Base-by-base conservation (phyloP, 2,797 vertebrate species). In the Amphiprion clarkii region DNA sequence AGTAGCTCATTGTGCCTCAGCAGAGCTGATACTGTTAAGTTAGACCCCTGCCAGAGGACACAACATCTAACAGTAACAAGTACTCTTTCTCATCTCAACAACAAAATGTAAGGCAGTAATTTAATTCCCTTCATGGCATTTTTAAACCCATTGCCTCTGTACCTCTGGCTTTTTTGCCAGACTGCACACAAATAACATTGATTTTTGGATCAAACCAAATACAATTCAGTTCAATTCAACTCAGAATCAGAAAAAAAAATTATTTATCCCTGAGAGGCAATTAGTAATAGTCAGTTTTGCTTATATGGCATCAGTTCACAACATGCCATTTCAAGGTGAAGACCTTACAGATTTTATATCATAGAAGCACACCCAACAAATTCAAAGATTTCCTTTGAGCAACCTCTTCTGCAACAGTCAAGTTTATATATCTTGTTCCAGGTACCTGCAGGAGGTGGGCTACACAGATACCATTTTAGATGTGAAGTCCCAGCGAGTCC, bases 381-480 rank as follows among this genome's bases (percentile, higher is more conserved):
- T 36, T 36, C 33, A 36, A 9, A 33, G 8, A 36, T 36, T 36
- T 36, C 33, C 33, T 36, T 36, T 36, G 7, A 9, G 8, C 33
- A 36, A 9, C 9, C 33, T 33, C 5, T 8, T 33, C 7, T 33
- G 31, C 31, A 33, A 36, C 8, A 9, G 7, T 59, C 16, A 21
- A 48, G 8, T 49, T 14, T 0, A 13, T 52, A 29, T 33, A 9
- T 14, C 13, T 48, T 83, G 27, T 81, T 83, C 1, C 92, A 99
- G 98, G 93, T 99, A 99, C 86, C 94, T 99, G 5, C 98, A 99
- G 93, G 98, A 99, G 90, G 98, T 99, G 79, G 98, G 98, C 81
- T 99, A 99, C 90, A 99, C 98, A 3, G 98, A 99, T 88, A 99
- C 98, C 1, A 99, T 99, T 91, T 57, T 99, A 92, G 98, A 99